Percentiles rank a stretch among this genome's conserved stretches.
phyloP scores from a whole-genome alignment of 2,888 invertebrate genomes.

The Pollenia amentaria region DNA sequence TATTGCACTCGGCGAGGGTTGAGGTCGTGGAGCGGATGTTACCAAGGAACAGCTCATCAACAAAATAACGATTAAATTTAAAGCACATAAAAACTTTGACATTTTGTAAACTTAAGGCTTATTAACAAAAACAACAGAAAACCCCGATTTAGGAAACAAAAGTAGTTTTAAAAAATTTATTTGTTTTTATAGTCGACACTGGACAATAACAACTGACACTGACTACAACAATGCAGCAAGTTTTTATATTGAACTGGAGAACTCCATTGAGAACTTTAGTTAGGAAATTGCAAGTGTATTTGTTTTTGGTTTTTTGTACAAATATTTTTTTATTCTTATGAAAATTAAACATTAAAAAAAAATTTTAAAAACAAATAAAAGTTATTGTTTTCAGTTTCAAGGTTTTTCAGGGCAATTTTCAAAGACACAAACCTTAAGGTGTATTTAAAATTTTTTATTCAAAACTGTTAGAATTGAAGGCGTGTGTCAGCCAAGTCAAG shows the following conservation, averaged over 20 bases:
- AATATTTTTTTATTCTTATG: conserved; percentile 49
- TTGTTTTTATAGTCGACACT: conserved; percentile 72
- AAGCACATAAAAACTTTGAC: conserved; percentile 73
- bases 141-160: neutral
- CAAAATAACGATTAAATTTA: conserved; percentile 62
- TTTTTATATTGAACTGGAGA: conserved; percentile 78
- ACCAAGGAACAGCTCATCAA: conserved; percentile 53
- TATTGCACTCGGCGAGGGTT: conserved; percentile 48
- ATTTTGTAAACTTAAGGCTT: conserved; percentile 74
- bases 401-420: conserved; percentile 47
- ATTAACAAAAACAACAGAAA: neutral
- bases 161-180: neutral
- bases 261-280: conserved; percentile 36
- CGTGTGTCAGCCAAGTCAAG: conserved; percentile 22
- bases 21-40: conserved; percentile 77
- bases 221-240: conserved; percentile 75
- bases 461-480: conserved; percentile 49
- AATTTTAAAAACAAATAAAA: conserved; percentile 18
- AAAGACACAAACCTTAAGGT: conserved; percentile 44
- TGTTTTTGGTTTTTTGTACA: conserved; percentile 21
- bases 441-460: neutral
- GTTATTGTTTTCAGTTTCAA: conserved; percentile 64
- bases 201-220: conserved; percentile 80
- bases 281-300: conserved; percentile 36
- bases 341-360: conserved; percentile 58